Base-by-base conservation (phyloP, 2,888 invertebrate genomes). In the Rotaria magnacalcarata region DNA sequence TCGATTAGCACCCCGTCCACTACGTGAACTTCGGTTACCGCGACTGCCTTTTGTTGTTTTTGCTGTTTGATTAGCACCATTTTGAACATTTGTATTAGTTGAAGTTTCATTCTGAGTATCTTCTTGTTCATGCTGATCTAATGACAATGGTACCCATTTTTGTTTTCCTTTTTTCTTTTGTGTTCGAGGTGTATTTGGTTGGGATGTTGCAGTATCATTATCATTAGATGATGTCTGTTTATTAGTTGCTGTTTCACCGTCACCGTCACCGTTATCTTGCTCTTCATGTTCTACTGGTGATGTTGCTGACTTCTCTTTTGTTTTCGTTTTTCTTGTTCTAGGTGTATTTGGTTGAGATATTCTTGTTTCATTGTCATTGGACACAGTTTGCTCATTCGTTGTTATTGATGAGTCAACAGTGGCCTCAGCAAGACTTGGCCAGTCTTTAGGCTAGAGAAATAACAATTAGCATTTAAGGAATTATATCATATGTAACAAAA, bases 361-460 rank as follows among this genome's bases (percentile, higher is more conserved):
- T 67, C 27, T 24, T 67, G 80, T 80, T 80, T n/a, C 80, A 47
- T 80, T 80, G 19, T 80, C 80, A 80, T 80, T 80, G 1, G n/a
- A 21, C 11, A 47, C 47, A 11, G 80, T 80, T 14, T 43, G 43
- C n/a, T 80, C 80, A 80, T 80, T 47, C 3, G 80, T n/a, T 80
- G 43, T 47, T 47, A 10, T 14, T 14, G n/a, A 21, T 24, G 43
- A 47, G 11, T 80, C 80, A 41, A 47, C 47, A 80, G 80, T 80
- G 19, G 80, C 80, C 47, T 80, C 47, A 11, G 80, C 43, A 47
- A 80, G 80, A n/a, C 80, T 80, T 10, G 80, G 80, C 80, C 80
- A 80, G 24, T 80, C 80, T 47, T 80, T 80, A 24, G 80, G 67
- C 67, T 67, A 67, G 34, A 34, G 34, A 67, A 34, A 5, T 19